Base-by-base conservation (phyloP, 2,888 invertebrate genomes). In the Drosophila subquinaria region DNA sequence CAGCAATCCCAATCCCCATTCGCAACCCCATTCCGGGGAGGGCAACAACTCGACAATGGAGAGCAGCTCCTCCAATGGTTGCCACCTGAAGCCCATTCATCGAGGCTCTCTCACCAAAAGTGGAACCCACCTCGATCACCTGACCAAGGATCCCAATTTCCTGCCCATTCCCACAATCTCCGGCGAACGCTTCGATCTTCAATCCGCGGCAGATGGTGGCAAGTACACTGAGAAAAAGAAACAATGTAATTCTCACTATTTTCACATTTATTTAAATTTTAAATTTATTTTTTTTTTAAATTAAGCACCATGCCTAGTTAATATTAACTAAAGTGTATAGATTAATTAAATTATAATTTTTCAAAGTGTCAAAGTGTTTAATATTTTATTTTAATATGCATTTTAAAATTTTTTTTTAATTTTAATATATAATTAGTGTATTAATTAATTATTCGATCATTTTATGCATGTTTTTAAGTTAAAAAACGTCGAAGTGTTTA, bases 71-170 rank as follows among this genome's bases (percentile, higher is more conserved):
- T 69, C 72, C 2, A 79, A 81, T 60, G 83, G 94, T 15, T 90
- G 94, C 66, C 79, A 76, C 2, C 50, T 88, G 9, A 91, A 88
- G 65, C 84, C 90, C 8, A 80, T 91, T 6, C 92, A 91, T 56
- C 88, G 91, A 0, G 85, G 90, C 1, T 94, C 94, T 77, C 94
- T 94, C 73, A 94, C 95, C 0, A 94, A 93, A 81, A 95, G 95
- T 76, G 95, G 95, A 4, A 95, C 95, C 0, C 95, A 95, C 50
- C 94, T 95, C 47, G 93, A 95, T 69, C 85, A 86, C 4, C 84
- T 92, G 3, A 73, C 90, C 15, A 85, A 91, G 59, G 92, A 92
- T 76, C 90, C 92, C 4, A 90, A 81, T 35, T 92, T 92, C 60
- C 57, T 92, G 65, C 90, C 91, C 52, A 89, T 92, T 69, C 85